phyloP scores from a whole-genome alignment of 1,140 invertebrate genomes.

The Zaprionus taronus region DNA sequence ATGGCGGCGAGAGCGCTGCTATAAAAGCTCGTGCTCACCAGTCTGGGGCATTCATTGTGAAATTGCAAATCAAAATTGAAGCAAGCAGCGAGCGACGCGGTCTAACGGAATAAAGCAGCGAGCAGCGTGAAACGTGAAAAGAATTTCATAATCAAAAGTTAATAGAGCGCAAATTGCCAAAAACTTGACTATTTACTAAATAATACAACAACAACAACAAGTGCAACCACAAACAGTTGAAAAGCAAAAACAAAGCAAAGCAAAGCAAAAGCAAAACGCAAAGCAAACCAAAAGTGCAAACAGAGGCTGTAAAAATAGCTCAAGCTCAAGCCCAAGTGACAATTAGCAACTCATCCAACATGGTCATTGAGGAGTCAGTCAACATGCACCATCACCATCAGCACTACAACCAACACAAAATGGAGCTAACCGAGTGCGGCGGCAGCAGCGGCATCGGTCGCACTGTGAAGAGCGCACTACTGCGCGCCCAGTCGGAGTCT shows the following conservation, averaged over 20 bases:
- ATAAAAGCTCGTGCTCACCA: conserved; percentile 67
- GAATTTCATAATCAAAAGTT: conserved; percentile 84
- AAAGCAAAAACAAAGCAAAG: conserved; percentile 35
- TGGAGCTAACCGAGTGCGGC: conserved; percentile 64
- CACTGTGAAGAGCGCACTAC: conserved; percentile 86
- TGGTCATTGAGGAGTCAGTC: conserved; percentile 79
- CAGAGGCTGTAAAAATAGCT: conserved; percentile 55
- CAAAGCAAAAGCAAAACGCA: conserved; percentile 6
- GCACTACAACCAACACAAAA: conserved; percentile 42
- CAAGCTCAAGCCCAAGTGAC: conserved; percentile 46
- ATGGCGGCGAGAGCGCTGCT: conserved; percentile 65
- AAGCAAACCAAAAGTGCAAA: conserved; percentile 54
- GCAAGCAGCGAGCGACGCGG: conserved; percentile 63
- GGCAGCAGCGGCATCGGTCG: conserved; percentile 83
- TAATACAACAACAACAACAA: conserved; percentile 39
- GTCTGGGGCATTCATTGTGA: conserved; percentile 79
- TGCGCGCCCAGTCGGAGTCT: conserved; percentile 86
- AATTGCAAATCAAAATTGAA: conserved; percentile 84
- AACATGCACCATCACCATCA: conserved; percentile 58
- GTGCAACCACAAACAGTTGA: conserved; percentile 39
- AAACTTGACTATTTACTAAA: conserved; percentile 16
- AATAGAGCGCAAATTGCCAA: conserved; percentile 61
- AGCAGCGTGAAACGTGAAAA: conserved; percentile 68
- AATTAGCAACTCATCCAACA: conserved; percentile 66
- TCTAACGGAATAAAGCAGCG: conserved; percentile 49